Evolutionary conservation across 2,888 invertebrate species (phyloP).

Genomic region (Cosmorhoe ocellata): DNA sequence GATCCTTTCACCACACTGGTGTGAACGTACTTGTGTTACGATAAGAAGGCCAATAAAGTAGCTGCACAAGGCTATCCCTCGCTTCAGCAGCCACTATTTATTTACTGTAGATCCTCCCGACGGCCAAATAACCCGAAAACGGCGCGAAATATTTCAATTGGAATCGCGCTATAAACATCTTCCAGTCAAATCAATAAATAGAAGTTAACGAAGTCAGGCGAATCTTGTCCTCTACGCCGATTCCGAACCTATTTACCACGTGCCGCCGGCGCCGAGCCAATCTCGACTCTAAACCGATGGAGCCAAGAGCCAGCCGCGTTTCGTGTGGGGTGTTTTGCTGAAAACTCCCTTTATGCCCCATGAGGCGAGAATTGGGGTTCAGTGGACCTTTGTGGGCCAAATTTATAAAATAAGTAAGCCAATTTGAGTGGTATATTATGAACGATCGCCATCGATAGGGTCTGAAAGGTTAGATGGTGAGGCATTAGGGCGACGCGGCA

Average conservation of each 20-base stretch:
- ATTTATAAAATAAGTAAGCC: conserved; percentile 39
- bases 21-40: no score
- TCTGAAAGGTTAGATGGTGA: conserved; percentile 13
- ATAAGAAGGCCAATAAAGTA: no score
- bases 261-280: neutral
- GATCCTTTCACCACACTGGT: no score
- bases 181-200: conserved; percentile 38
- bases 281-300: conserved; percentile 7
- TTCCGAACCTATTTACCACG: conserved; percentile 11
- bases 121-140: conserved; percentile 18
- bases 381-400: conserved; percentile 36
- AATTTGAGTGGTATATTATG: conserved; percentile 34
- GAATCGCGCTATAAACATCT: conserved; percentile 36
- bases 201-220: conserved; percentile 36
- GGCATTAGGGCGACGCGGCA: conserved; percentile 2
- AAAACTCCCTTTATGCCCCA: conserved; percentile 34
- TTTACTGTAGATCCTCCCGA: conserved; percentile 19
- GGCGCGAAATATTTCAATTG: conserved; percentile 35
- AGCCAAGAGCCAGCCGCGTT: conserved; percentile 5
- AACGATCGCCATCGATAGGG: conserved; percentile 33
- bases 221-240: conserved; percentile 34
- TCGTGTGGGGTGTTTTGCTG: conserved; percentile 4
- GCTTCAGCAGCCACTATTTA: conserved; percentile 7
- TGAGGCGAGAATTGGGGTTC: conserved; percentile 38
- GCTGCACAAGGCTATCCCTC: neutral